phyloP scores from a whole-genome alignment of 2,888 invertebrate genomes.

The Drosophila aldrichi region DNA sequence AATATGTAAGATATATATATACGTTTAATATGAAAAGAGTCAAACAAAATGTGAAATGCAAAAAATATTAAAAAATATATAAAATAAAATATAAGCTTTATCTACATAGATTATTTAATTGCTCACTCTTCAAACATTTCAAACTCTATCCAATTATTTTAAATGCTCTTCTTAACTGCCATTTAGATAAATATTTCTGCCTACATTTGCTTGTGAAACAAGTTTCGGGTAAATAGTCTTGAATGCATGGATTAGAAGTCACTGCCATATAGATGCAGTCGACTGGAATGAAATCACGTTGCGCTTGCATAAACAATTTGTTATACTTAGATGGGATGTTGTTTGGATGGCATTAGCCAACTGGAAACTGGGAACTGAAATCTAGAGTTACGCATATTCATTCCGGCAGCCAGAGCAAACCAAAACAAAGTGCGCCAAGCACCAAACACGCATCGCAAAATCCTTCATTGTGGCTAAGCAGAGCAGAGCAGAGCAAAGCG shows the following conservation, averaged over 20 bases:
- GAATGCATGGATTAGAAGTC: constrained; percentile 14
- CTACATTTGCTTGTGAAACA: constrained; percentile 22
- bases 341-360: constrained; percentile 53
- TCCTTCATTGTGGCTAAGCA: constrained; percentile 51
- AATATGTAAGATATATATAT: neutral
- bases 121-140: too few species aligned
- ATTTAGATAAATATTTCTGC: neutral
- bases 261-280: constrained; percentile 39
- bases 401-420: constrained; percentile 48
- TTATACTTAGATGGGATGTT: constrained; percentile 37
- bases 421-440: constrained; percentile 48
- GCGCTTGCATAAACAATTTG: constrained; percentile 62
- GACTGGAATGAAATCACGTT: constrained; percentile 56
- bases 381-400: constrained; percentile 49
- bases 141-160: neutral
- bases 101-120: too few species aligned
- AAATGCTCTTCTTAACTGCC: neutral
- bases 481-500: neutral
- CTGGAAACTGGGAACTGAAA: constrained; percentile 41
- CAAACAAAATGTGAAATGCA: too few species aligned
- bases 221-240: constrained; percentile 1
- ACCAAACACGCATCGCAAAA: constrained; percentile 45
- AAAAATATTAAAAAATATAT: too few species aligned
- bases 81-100: too few species aligned
- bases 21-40: neutral